Evolutionary conservation across 2,797 vertebrate species (phyloP), one percentile per base, ranked within the genome.

Genomic region (Xenopus petersii): DNA sequence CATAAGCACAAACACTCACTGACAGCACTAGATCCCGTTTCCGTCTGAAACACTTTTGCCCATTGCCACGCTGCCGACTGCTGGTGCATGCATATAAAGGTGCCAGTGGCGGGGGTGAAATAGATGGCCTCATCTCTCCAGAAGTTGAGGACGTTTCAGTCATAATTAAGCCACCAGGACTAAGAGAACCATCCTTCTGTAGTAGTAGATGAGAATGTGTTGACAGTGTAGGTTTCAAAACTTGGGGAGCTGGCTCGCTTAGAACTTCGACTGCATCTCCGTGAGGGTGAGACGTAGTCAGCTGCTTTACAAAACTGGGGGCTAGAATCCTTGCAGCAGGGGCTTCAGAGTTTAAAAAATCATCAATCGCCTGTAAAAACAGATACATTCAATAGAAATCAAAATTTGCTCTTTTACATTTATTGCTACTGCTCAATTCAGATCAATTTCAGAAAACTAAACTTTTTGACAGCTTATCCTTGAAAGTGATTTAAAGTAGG

Each of bases 231-330:
- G 47, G 21, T 17, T 71, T 71, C 9, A 69, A 10, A 10, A 67
- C 15, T 16, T 64, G 62, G 10, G 71, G 68, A 74, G 75, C 64
- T 73, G 83, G 1, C 78, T 78, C 70, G 82, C 81, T 74, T 73
- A 84, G 66, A 81, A 59, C 49, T 75, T 84, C 82, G 90, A 91
- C 80, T 92, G 88, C 0, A 87, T 91, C 65, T 80, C 66, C 73
- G 33, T 70, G 88, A 0, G 88, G 92, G 83, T 92, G 93, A 68
- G 89, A 90, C 0, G 92, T 91, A 5, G 87, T 88, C 0, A 88
- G 92, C 63, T 94, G 93, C 75, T 80, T 92, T 30, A 84, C 87
- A 36, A 85, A 88, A 21, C 83, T 87, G 1, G 92, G 91, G 71
- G 83, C 87, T 58, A 89, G 87, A 67, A 83, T 88, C 0, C 87